Evolutionary conservation across 2,888 invertebrate species (phyloP).

Genomic region (Drepanosiphum platanoidis): DNA sequence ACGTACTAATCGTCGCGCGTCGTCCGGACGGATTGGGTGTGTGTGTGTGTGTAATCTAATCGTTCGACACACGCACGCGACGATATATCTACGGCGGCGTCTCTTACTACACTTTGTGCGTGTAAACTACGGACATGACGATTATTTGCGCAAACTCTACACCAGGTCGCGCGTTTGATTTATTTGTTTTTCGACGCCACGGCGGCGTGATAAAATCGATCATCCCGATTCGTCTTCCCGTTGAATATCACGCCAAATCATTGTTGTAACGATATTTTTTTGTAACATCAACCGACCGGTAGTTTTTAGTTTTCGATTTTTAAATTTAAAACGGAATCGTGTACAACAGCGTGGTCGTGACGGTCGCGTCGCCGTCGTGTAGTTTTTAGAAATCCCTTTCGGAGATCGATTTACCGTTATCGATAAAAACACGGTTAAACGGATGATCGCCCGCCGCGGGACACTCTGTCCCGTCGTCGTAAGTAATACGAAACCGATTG

Average conservation of each 20-base stretch:
- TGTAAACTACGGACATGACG: background rate
- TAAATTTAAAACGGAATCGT: background rate
- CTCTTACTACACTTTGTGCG: no score
- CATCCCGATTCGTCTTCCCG: no score
- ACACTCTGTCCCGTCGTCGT: background rate
- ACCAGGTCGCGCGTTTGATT: background rate
- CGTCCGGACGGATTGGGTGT: no score
- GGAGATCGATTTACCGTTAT: constrained; percentile 38
- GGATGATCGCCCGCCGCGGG: background rate
- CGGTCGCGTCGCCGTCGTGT: background rate
- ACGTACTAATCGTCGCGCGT: background rate
- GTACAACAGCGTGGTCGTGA: background rate
- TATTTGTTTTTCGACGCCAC: no score
- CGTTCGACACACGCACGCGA: no score
- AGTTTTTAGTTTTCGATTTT: background rate
- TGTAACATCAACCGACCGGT: no score
- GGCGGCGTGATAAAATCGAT: no score
- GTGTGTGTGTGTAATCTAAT: no score
- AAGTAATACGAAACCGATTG: constrained; percentile 37
- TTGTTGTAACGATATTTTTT: no score
- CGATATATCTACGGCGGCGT: no score
- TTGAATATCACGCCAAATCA: no score
- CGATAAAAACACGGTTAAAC: constrained; percentile 39
- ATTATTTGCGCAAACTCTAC: background rate
- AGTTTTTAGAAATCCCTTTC: constrained; percentile 31